Evolutionary conservation across 2,888 invertebrate species (phyloP).

Genomic region (Hyppa rectilinea): DNA sequence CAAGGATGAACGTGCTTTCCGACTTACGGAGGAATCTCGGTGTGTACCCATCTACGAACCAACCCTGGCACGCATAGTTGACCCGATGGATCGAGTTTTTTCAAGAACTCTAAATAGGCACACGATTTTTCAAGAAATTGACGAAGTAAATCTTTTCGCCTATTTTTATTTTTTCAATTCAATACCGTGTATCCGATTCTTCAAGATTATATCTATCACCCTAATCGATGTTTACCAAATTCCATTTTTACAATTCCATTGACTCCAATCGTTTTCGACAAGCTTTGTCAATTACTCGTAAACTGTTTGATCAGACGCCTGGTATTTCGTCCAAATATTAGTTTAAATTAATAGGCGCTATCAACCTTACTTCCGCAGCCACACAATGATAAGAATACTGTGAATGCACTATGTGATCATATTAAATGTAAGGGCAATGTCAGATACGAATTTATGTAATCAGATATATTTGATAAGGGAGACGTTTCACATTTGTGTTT

Average conservation of each 20-base stretch:
- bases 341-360: conserved; percentile 63
- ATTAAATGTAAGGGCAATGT: conserved; percentile 83
- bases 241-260: conserved; percentile 21
- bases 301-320: conserved; percentile 55
- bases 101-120: too few species aligned
- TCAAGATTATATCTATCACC: too few species aligned
- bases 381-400: conserved; percentile 79
- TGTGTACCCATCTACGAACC: too few species aligned
- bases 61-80: too few species aligned
- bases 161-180: not conserved
- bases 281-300: conserved; percentile 55
- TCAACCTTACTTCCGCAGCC: conserved; percentile 79
- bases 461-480: conserved; percentile 76
- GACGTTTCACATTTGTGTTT: conserved; percentile 72
- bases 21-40: too few species aligned
- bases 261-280: conserved; percentile 42
- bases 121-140: not conserved
- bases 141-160: not conserved
- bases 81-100: too few species aligned
- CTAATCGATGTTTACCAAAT: conserved; percentile 15
- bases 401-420: conserved; percentile 71
- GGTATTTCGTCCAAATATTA: conserved; percentile 62
- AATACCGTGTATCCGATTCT: too few species aligned
- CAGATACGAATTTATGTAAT: conserved; percentile 83
- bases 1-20: too few species aligned